These are phyloP conservation scores for Hoplias malabaricus DNA, from an alignment of 2,113 vertebrate genomes.

Conservation along the genomic window DNA sequence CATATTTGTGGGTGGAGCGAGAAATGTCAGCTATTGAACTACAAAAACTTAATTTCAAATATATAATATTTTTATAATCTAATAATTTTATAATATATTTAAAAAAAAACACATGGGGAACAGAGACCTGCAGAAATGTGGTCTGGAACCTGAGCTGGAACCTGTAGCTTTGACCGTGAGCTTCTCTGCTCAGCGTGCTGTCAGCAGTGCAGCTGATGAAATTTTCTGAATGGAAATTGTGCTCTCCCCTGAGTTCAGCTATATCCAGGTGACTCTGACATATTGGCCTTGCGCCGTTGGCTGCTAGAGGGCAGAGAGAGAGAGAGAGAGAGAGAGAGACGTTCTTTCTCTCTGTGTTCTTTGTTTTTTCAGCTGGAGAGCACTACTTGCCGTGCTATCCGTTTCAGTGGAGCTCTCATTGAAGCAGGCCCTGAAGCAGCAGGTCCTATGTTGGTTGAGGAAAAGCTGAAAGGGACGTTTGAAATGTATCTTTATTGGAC, in stretches of 20 bases:
- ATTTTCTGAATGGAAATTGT: conserved; percentile 34
- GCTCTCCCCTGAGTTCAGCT: conserved; percentile 10
- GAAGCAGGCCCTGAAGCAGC: conserved; percentile 49
- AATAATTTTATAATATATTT: too few relatives aligned
- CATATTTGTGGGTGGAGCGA: too few relatives aligned
- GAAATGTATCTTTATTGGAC: conserved; percentile 13
- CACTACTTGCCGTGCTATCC: conserved; percentile 69
- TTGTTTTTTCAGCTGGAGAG: conserved; percentile 89
- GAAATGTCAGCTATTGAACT: too few relatives aligned
- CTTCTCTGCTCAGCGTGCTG: not conserved
- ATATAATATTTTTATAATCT: too few relatives aligned
- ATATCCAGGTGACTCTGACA: conserved; percentile 34
- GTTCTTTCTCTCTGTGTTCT: conserved; percentile 59
- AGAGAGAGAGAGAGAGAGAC: conserved; percentile 18
- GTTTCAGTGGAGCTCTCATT: conserved; percentile 75
- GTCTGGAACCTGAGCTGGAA: not conserved
- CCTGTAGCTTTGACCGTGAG: not conserved
- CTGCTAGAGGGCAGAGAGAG: conserved; percentile 33
- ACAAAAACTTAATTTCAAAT: too few relatives aligned
- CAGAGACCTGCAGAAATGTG: not conserved
- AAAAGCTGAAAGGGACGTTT: conserved; percentile 59
- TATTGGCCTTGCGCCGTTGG: conserved; percentile 25
- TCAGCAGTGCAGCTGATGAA: conserved; percentile 23
- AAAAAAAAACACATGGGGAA: not conserved
- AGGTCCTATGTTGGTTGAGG: not conserved